Evolutionary conservation across 2,888 invertebrate genomes (phyloP), one percentile per base, ranked within the genome.

Genomic region (Andrena hattorfiana): DNA sequence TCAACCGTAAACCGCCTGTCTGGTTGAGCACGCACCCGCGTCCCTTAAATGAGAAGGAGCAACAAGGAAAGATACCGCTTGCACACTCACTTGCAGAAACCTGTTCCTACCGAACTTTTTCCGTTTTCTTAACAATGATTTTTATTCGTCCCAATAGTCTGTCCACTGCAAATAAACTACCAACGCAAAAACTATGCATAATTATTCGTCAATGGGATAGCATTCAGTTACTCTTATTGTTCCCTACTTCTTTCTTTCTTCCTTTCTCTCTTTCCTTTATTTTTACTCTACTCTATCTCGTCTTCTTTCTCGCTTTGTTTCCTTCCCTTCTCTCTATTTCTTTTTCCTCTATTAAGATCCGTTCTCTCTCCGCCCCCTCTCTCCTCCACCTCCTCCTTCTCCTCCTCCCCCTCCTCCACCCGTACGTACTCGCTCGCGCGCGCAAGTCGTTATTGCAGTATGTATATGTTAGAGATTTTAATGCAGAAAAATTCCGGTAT

Each of bases 91-190:
- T 82, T 90, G 91, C 92, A 92, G 91, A 93, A 93, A 93, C 93
- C 93, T 93, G 93, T 93, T 93, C 90, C 89, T 87, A 90, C 79
- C 59, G 84, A 88, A 90, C 85, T 91, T 92, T 91, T 56, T 91
- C 90, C 90, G 89, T 91, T 92, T 92, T 92, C 90, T 90, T 90
- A 88, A 81, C 87, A 85, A 90, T 90, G 87, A 89, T 91, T 90
- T 90, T 88, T 87, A 85, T 87, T 84, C 73, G 66, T 71, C 74
- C 76, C 75, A 68, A 81, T 68, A 51, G 20, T 26, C n/a, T 26
- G 23, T n/a, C 26, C 23, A 20, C 68, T 32, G 10, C 72, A 67
- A 56, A 73, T 30, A 13, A 20, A 42, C 63, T 30, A 67, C 49
- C 13, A 6, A 30, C 51, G 2, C 30, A 66, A 59, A 48, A 51